phyloP scores from a whole-genome alignment of 1,140 invertebrate genomes.

The Hypothenemus hampei region DNA sequence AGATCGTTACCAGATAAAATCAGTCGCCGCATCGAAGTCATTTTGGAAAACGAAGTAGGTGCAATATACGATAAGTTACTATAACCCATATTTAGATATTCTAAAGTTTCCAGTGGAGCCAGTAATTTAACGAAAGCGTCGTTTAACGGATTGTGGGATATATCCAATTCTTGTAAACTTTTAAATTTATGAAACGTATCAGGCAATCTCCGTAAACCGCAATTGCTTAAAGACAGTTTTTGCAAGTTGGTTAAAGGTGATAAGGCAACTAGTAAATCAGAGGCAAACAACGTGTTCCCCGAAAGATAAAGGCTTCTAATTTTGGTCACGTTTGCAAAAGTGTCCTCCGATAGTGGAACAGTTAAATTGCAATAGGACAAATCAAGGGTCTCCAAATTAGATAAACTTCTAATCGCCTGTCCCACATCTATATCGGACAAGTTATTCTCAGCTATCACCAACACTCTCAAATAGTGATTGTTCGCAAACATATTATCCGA shows the following conservation, averaged over 20 bases:
- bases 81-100: conserved; percentile 69
- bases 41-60: conserved; percentile 62
- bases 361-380: conserved; percentile 64
- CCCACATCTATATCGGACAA: conserved; percentile 59
- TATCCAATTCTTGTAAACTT: conserved; percentile 60
- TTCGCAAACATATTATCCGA: conserved; percentile 62
- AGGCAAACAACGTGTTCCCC: conserved; percentile 63
- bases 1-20: conserved; percentile 65
- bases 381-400: conserved; percentile 62
- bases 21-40: conserved; percentile 61
- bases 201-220: conserved; percentile 57
- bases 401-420: conserved; percentile 60
- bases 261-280: conserved; percentile 61
- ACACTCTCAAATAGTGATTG: conserved; percentile 59
- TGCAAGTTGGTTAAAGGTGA: conserved; percentile 60
- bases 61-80: conserved; percentile 62
- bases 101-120: conserved; percentile 59
- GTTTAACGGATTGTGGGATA: conserved; percentile 63
- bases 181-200: conserved; percentile 62
- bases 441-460: conserved; percentile 63
- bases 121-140: conserved; percentile 63
- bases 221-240: conserved; percentile 62
- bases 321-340: conserved; percentile 64
- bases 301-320: conserved; percentile 60
- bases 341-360: conserved; percentile 60